Base-by-base conservation (phyloP, 2,888 invertebrate genomes). In the Byasa hedistus region DNA sequence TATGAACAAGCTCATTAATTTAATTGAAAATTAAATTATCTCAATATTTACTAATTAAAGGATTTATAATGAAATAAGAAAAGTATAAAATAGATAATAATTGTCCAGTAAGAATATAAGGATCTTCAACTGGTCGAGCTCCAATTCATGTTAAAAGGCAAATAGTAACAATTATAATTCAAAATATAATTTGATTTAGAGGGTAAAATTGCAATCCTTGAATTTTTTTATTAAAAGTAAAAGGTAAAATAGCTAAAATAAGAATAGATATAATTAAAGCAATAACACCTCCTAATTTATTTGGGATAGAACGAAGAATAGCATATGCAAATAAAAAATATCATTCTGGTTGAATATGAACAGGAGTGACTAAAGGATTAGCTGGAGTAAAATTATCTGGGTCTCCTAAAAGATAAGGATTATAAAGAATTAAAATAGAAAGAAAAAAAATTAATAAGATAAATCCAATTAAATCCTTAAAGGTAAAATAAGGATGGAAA, bases 221-320 rank as follows among this genome's bases (percentile, higher is more conserved):
- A 94, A 81, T 94, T 94, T 92, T 92, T 87, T 92, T 93, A 79
- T 87, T 84, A 72, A 90, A 88, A 19, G 90, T 84, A 74, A 94
- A 86, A 0, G 95, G 94, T 68, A 95, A 61, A 79, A 94, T 89
- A 77, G 93, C 85, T 87, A 95, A 86, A 87, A 96, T 94, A 76
- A 93, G 78, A 89, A 96, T 94, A 69, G 95, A 95, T 82, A 94
- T 74, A 0, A 94, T 70, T 88, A 95, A 77, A 0, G 94, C 94
- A 76, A 95, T 86, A 58, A 96, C 95, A 51, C 60, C 60, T 51
- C 60, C 60, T 60, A 60, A 60, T 61, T 61, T 62, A 56, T 96
- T 87, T 15, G 96, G 95, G 69, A 96, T 95, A 52, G 95, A 95
- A 44, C 96, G 96, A 76, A 96, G 73, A 90, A 96, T 96, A 19